Evolutionary conservation across 2,888 invertebrate genomes (phyloP).

Genomic region (Chloroclysta siterata): DNA sequence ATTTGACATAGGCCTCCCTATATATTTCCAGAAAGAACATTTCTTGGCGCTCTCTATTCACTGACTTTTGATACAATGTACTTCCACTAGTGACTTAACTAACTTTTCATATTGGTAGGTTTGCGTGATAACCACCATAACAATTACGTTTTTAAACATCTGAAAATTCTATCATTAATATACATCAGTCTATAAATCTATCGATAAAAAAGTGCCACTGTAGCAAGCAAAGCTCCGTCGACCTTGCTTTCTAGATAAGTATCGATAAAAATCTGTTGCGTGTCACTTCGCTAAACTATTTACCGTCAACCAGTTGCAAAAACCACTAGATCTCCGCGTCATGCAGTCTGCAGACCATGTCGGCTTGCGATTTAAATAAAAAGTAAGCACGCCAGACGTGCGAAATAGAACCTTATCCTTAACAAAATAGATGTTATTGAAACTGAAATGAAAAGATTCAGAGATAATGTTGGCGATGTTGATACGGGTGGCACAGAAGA

Average conservation of each 20-base stretch:
- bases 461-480: constrained; percentile 30
- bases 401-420: constrained; percentile 49
- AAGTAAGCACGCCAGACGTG: constrained; percentile 45
- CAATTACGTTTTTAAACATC: too few species aligned
- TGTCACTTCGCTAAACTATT: constrained; percentile 63
- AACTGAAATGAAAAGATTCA: constrained; percentile 6
- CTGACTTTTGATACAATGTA: too few species aligned
- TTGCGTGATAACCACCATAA: too few species aligned
- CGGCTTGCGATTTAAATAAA: constrained; percentile 63
- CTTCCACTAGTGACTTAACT: too few species aligned
- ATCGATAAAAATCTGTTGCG: constrained; percentile 20
- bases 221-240: background rate
- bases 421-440: constrained; percentile 6
- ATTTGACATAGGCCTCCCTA: too few species aligned
- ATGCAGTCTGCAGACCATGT: constrained; percentile 71
- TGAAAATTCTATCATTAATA: too few species aligned
- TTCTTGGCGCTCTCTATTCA: too few species aligned
- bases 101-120: too few species aligned
- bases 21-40: too few species aligned
- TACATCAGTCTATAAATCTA: background rate
- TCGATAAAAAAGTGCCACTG: constrained; percentile 8
- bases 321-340: constrained; percentile 75
- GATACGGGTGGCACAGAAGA: constrained; percentile 19
- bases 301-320: constrained; percentile 68
- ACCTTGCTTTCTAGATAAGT: constrained; percentile 16